Base-by-base conservation (phyloP, 2,797 vertebrate species). In the Vespertilio murinus region DNA sequence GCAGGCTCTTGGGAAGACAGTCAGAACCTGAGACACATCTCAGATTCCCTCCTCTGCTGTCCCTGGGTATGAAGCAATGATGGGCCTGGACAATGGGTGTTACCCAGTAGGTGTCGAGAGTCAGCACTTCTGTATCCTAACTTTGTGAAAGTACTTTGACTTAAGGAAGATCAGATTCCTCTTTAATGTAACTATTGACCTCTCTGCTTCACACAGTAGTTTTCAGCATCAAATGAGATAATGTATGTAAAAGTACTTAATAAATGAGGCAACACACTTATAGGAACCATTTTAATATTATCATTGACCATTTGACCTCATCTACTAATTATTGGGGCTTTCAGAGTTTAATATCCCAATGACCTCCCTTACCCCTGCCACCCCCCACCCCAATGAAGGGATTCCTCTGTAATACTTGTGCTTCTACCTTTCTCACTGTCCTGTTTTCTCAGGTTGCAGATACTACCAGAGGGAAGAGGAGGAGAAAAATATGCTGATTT, bases 401-500 rank as follows among this genome's bases (percentile, higher is more conserved):
- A n/a, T 17, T 47, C 6, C 10, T 56, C 8, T n/a, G 6, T 33
- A 54, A 67, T 6, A 38, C 10, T 7, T 54, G 22, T 30, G 13
- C 14, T 86, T 77, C 42, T 73, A 30, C 14, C 10, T 54, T 92
- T 16, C 3, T 42, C 16, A 13, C 23, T 61, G 38, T 86, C 28
- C 35, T 88, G 42, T 25, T 45, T 95, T 87, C 45, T 23, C 67
- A 95, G 94, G 20, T 56, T 65, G 69, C 10, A 90, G 56, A 49
- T 23, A 4, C 71, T 14, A 16, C 10, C 42, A 71, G 47, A 75
- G 8, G 47, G 69, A 88, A 71, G 40, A 2, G 4, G 54, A 91
- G 1, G 71, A 93, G 6, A 6, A 6, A 56, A 56, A 0, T 35
- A 86, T n/a, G 25, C 30, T 94, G 42, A 70, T 77, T 25, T 64